Conservation (phyloP, 2,113 vertebrate genomes). For the Junco hyemalis region DNA sequence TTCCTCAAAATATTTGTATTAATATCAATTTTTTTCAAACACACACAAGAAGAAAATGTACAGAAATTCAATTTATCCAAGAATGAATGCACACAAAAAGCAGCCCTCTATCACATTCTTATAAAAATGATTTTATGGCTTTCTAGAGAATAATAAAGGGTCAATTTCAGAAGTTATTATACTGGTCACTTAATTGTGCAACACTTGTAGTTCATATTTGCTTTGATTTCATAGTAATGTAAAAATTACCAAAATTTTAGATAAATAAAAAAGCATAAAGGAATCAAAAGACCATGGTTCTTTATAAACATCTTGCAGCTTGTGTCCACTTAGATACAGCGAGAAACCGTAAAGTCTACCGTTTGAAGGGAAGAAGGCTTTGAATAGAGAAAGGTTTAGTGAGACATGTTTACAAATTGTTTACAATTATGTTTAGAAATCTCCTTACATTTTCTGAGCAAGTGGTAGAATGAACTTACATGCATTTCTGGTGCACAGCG, state of each 20-base stretch:
- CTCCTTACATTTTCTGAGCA: neutral
- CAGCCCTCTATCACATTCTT: neutral
- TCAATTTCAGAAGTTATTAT: neutral
- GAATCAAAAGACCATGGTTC: neutral
- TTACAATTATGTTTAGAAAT: neutral
- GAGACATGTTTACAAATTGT: neutral
- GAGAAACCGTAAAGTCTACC: neutral
- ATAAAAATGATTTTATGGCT: neutral
- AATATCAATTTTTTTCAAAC: neutral
- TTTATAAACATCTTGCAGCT: neutral
- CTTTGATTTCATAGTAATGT: neutral
- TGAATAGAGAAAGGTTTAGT: neutral
- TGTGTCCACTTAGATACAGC: neutral
- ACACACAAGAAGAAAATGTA: neutral
- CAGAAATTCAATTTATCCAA: neutral
- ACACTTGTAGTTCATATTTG: neutral
- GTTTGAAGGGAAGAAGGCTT: neutral
- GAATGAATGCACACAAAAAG: neutral
- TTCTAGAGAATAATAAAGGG: neutral
- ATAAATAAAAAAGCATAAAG: neutral
- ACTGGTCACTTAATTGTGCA: neutral
- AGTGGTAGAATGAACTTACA: slow-evolving; percentile 73
- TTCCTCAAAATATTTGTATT: neutral
- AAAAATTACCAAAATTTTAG: neutral
- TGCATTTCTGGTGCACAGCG: slow-evolving; percentile 98